A percentile compares a stretch with the other conserved stretches of the same genome.
These are phyloP conservation scores for Protodeltote pygarga DNA, from an alignment of 2,888 invertebrate species.

Conservation along the genomic window DNA sequence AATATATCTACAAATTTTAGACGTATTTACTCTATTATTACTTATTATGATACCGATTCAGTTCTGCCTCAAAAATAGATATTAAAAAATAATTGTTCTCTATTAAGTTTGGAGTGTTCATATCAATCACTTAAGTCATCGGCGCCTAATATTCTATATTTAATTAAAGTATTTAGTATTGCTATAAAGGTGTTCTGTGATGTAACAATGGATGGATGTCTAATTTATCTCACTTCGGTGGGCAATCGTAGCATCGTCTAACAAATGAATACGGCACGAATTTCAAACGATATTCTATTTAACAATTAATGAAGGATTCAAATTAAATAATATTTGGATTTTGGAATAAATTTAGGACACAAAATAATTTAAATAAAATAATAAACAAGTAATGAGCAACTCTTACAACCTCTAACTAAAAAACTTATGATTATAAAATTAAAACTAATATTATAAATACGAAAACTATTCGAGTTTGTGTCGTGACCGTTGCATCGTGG, in stretches of 20 bases:
- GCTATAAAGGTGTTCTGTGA: constrained; percentile 31
- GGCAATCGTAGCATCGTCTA: constrained; percentile 44
- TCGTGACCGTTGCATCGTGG: constrained; percentile 50
- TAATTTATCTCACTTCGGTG: constrained; percentile 58
- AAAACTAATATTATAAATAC: constrained; percentile 62
- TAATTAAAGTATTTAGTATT: constrained; percentile 23
- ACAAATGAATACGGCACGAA: constrained; percentile 43
- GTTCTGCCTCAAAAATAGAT: constrained; percentile 34
- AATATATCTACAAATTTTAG: constrained; percentile 15
- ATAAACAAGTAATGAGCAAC: constrained; percentile 59
- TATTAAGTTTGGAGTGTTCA: constrained; percentile 22
- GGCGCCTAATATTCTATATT: constrained; percentile 22
- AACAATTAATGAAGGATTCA: constrained; percentile 21
- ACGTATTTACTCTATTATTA: constrained; percentile 25
- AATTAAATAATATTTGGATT: constrained; percentile 33
- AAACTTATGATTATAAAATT: constrained; percentile 47
- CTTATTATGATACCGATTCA: constrained; percentile 22
- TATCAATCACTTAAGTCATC: constrained; percentile 13
- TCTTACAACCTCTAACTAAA: constrained; percentile 59
- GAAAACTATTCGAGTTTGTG: constrained; percentile 75
- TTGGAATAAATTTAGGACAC: constrained; percentile 51
- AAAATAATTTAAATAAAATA: constrained; percentile 23
- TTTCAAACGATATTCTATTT: constrained; percentile 19
- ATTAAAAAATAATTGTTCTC: constrained; percentile 40
- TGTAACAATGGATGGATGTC: constrained; percentile 39